Base-by-base conservation (phyloP, 2,888 invertebrate genomes). In the Teleiodes luculella region DNA sequence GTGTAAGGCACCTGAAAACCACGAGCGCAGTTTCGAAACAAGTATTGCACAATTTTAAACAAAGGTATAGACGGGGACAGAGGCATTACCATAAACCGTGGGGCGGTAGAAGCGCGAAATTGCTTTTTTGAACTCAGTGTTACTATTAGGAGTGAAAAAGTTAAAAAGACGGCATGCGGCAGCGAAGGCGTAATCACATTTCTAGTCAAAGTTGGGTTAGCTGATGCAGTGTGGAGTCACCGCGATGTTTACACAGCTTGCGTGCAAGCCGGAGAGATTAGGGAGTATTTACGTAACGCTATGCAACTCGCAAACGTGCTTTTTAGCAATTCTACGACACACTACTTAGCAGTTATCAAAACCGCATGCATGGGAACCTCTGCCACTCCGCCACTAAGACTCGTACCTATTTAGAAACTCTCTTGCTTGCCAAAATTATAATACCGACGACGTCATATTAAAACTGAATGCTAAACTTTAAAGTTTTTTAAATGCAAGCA, bases 111-210 rank as follows among this genome's bases (percentile, higher is more conserved):
- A 74, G 72, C 72, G 67, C 74, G 72, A 79, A 86, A 87, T 86
- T 83, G 80, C 84, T 86, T 87, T 88, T 86, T 86, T 86, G 84
- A 89, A 88, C 86, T 86, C 74, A 81, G 76, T 80, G 80, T 80
- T 80, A 80, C 76, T 77, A 78, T 79, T 77, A 79, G 70, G 67
- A 78, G 80, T 83, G 78, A 81, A 82, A 84, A 85, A 85, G 78
- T 88, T 85, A 78, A 79, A 79, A 77, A 82, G 67, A 69, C 70
- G 67, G 72, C 71, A 70, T 70, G 67, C 64, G 73, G 70, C 57
- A 61, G 63, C 67, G 67, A 72, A 70, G 71, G 67, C 64, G 75
- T 82, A 80, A 84, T 83, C 81, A 76, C 75, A 74, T 74, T 73
- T 64, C 67, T 59, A 64, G 63, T 63, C 59, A 56, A 68, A 74